Base-by-base conservation (phyloP, 1,140 invertebrate species). In the Andricus grossulariae region DNA sequence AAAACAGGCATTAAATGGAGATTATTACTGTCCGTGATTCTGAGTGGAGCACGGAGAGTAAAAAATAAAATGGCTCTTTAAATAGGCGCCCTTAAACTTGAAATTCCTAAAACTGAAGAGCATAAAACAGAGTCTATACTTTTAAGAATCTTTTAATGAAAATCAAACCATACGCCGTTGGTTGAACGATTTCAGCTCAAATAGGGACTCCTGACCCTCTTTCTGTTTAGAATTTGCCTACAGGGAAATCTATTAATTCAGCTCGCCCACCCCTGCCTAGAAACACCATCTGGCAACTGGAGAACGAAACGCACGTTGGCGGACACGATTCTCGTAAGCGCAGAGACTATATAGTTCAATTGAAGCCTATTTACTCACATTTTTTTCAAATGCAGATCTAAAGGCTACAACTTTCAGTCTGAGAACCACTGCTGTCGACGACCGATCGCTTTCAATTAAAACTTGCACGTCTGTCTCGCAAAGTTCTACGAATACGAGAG, bases 401-500 rank as follows among this genome's bases (percentile, higher is more conserved):
- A 66, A 15, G 6, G 12, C 25, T 66, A 39, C 25, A n/a, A 10
- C n/a, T 39, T 16, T 8, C 12, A n/a, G 25, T 39, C 16, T 66
- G 60, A 66, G 60, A 66, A 16, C 25, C 60, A 66, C 32, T 66
- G 60, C 16, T 16, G 57, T 66, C 57, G 21, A 66, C 57, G 57
- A 66, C 25, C 60, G 21, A 66, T 66, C 60, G 60, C 60, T 66
- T 66, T 66, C 60, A 66, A 66, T 66, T 66, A 66, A 66, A 66
- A 66, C 25, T 66, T 66, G 52, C 52, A 54, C 52, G 52, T 25
- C 60, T 66, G 15, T 66, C 25, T 66, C 60, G 25, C 25, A 45
- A 66, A 66, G 25, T 66, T 66, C 13, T 32, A 39, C 16, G 25
- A 66, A 39, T 66, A 8, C 3, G 39, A 66, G 39, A 66, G 32